Evolutionary conservation across 2,797 vertebrate genomes (phyloP).

Genomic region (Parambassis ranga): DNA sequence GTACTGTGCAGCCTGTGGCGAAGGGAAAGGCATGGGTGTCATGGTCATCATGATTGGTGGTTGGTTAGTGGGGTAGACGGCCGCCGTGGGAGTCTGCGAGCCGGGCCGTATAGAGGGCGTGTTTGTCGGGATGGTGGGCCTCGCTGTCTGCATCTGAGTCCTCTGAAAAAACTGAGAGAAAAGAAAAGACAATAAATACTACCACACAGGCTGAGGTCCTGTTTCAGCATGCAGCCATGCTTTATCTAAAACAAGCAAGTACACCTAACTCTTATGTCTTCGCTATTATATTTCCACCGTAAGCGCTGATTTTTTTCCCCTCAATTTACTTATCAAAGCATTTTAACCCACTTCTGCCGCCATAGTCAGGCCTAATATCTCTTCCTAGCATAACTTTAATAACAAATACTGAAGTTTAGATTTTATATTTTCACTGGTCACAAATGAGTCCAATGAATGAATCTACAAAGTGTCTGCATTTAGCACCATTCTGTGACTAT

Average conservation of each 20-base stretch:
- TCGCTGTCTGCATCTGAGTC: conserved; percentile 92
- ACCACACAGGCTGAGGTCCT: neutral
- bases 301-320: conserved; percentile 21
- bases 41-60: conserved; percentile 99
- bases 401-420: neutral
- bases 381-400: neutral
- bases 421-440: neutral
- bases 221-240: conserved; percentile 8
- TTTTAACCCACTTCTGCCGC: neutral
- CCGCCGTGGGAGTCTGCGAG: conserved; percentile 87
- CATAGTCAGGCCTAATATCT: neutral
- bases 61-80: conserved; percentile 93
- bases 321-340: too few relatives aligned
- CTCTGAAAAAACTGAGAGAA: conserved; percentile 93
- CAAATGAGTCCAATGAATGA: neutral
- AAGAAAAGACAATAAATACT: conserved; percentile 10
- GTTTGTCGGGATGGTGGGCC: conserved; percentile 91
- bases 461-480: neutral
- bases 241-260: conserved; percentile 10
- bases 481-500: too few relatives aligned
- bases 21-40: conserved; percentile 93
- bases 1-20: conserved; percentile 95
- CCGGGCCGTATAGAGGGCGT: conserved; percentile 90
- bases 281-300: conserved; percentile 14
- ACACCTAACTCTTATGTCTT: neutral